A percentile compares a stretch with the other conserved stretches of the same genome.
These are phyloP conservation scores for Psilopsiagon aurifrons DNA, from an alignment of 2,113 vertebrate species.

Conservation along the genomic window DNA sequence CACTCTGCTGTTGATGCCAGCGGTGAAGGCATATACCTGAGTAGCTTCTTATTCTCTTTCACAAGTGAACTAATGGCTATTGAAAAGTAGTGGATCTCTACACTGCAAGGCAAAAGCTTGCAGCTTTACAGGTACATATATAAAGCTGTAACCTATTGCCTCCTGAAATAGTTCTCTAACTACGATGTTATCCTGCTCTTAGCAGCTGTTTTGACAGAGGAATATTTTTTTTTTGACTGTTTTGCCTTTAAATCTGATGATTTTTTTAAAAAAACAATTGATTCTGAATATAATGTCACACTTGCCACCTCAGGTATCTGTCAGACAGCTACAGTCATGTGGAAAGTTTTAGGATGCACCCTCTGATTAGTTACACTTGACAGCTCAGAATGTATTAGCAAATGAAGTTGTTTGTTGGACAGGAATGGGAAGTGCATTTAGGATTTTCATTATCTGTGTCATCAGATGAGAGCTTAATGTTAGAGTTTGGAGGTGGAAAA, in stretches of 20 bases:
- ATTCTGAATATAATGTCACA: not conserved
- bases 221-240: not conserved
- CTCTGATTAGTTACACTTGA: not conserved
- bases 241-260: not conserved
- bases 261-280: not conserved
- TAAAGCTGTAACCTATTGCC: not conserved
- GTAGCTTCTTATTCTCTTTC: not conserved
- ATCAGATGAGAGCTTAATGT: not conserved
- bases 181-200: not conserved
- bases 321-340: not conserved
- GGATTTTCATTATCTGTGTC: not conserved
- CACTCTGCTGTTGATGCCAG: accelerated
- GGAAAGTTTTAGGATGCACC: not conserved
- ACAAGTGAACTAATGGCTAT: accelerated
- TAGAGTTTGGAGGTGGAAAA: not conserved
- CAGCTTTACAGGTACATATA: not conserved
- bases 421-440: not conserved
- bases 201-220: not conserved
- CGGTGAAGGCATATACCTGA: not conserved
- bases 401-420: not conserved
- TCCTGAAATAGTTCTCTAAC: not conserved
- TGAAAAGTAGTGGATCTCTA: not conserved
- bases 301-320: not conserved
- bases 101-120: not conserved
- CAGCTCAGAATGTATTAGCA: not conserved